Percentiles rank a stretch among this genome's conserved stretches.
These are phyloP conservation scores for Phengaris alcon DNA, from an alignment of 2,888 invertebrate genomes.

Conservation along the genomic window DNA sequence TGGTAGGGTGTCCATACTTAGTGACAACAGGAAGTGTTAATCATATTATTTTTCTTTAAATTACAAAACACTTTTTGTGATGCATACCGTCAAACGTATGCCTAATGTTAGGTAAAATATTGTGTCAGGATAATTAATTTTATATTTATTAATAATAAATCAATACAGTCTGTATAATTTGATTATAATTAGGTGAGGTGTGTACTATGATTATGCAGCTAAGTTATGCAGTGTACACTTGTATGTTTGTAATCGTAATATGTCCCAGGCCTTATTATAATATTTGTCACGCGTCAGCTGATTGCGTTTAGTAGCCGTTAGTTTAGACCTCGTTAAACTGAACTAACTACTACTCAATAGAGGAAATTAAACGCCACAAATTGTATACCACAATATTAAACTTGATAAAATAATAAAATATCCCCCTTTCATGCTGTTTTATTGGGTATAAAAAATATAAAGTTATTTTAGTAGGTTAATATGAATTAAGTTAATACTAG, in stretches of 20 bases:
- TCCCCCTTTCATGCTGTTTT: neutral
- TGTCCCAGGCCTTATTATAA: neutral
- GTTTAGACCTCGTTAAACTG: slow-evolving; percentile 14
- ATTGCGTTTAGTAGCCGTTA: neutral
- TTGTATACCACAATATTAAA: slow-evolving; percentile 9
- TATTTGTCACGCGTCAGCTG: neutral
- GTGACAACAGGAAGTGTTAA: no score
- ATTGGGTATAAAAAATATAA: neutral
- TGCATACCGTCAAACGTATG: no score
- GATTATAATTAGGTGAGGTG: no score
- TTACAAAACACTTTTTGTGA: no score
- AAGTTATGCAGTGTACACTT: no score
- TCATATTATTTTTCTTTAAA: no score
- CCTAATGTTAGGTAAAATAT: no score
- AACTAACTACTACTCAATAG: neutral
- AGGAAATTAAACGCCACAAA: slow-evolving; percentile 1
- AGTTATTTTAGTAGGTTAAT: neutral
- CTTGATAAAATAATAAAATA: slow-evolving; percentile 19
- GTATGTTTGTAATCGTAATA: no score
- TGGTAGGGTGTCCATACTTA: no score
- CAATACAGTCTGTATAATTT: no score
- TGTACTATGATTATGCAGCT: neutral
- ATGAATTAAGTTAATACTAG: neutral
- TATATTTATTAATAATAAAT: no score
- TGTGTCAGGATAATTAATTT: no score